Evolutionary conservation across 37 sponge, comb jelly and placozoan genomes (phyloP).

Genomic region (Geodia barretti): DNA sequence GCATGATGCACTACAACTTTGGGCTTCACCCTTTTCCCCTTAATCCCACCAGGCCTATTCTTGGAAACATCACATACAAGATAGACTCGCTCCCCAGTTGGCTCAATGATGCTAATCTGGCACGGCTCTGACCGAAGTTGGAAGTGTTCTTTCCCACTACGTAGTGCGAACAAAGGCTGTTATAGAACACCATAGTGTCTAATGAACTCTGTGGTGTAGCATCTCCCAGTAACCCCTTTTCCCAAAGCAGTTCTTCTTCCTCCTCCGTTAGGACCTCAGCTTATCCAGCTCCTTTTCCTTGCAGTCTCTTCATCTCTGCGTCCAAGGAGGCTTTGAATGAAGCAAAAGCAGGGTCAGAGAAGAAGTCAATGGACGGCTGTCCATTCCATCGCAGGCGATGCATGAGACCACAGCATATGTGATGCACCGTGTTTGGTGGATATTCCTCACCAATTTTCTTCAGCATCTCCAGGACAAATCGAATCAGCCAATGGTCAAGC

Average conservation of each 20-base stretch:
- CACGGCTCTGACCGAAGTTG: not conserved
- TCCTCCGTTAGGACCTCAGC: too few relatives aligned
- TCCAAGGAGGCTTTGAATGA: too few relatives aligned
- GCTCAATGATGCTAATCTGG: not conserved
- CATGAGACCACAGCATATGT: constrained; percentile 22
- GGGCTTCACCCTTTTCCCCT: not conserved
- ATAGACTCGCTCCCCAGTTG: not conserved
- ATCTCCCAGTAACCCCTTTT: too few relatives aligned
- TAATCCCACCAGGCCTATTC: not conserved
- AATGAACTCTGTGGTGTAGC: too few relatives aligned
- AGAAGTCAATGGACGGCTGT: constrained; percentile 13
- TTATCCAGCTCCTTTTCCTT: too few relatives aligned
- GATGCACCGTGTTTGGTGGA: constrained; percentile 34
- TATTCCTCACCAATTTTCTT: constrained; percentile 13
- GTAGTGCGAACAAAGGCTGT: too few relatives aligned
- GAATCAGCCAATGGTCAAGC: constrained; percentile 20
- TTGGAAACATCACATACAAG: not conserved
- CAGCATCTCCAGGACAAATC: constrained; percentile 17
- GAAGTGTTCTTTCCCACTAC: too few relatives aligned
- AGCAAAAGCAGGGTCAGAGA: too few relatives aligned
- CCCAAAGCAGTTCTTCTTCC: too few relatives aligned
- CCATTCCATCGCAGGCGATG: constrained; percentile 19
- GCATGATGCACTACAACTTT: not conserved
- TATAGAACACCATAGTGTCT: too few relatives aligned
- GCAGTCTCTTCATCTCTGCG: too few relatives aligned